These are phyloP conservation scores for Enteromius thamalakanensis DNA, from an alignment of 2,797 vertebrate species.

Conservation along the genomic window DNA sequence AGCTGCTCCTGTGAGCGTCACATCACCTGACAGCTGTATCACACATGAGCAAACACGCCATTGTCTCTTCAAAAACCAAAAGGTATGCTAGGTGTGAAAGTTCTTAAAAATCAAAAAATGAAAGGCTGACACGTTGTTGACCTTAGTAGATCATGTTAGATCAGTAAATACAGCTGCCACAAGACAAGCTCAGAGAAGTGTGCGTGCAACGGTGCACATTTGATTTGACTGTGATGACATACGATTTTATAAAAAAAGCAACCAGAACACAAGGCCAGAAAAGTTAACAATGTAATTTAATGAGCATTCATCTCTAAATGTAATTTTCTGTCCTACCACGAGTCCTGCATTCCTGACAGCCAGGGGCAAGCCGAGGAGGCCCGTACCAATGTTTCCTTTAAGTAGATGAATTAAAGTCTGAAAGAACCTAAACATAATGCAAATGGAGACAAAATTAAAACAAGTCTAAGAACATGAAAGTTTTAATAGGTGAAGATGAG, in stretches of 20 bases:
- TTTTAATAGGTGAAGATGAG: not conserved
- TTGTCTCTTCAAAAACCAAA: not conserved
- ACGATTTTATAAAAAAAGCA: not conserved
- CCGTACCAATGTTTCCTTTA: constrained; percentile 95
- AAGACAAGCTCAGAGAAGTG: not conserved
- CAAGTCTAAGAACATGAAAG: not conserved
- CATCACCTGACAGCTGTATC: no score
- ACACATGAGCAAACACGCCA: not conserved
- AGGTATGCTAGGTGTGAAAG: not conserved
- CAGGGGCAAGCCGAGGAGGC: constrained; percentile 92
- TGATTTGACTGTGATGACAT: not conserved
- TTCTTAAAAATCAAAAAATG: not conserved
- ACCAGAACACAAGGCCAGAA: not conserved
- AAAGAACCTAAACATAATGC: constrained; percentile 78
- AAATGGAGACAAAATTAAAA: not conserved
- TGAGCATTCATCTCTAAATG: constrained; percentile 1
- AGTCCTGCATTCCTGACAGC: constrained; percentile 95
- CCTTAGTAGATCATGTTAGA: not conserved
- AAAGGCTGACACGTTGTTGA: not conserved
- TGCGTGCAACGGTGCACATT: not conserved
- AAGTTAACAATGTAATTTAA: not conserved
- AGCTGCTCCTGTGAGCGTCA: no score
- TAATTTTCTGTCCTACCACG: constrained; percentile 78
- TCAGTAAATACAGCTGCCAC: not conserved
- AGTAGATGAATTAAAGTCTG: constrained; percentile 96